A percentile compares a stretch with the other conserved stretches of the same genome.
Evolutionary conservation across 37 sponge, comb jelly and placozoan genomes (phyloP).

Genomic region (Petrosia ficiformis): DNA sequence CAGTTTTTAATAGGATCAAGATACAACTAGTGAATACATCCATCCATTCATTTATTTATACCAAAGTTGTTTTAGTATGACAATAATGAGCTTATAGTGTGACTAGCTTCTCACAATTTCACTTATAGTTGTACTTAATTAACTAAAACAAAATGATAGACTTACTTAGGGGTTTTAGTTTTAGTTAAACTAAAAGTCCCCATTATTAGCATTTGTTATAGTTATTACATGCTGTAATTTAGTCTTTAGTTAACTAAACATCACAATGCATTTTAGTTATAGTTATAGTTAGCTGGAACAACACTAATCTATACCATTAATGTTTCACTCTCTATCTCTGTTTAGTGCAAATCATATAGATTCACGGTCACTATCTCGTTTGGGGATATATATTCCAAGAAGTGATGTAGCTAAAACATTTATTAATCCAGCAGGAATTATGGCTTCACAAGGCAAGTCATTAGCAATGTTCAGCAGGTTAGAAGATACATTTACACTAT

Average conservation of each 20-base stretch:
- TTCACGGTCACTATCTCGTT: constrained; percentile 6
- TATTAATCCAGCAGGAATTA: constrained; percentile 21
- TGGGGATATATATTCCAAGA: constrained; percentile 42
- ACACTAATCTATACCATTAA: neutral
- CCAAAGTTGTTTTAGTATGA: neutral
- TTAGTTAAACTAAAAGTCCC: no score
- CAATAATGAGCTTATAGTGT: no score
- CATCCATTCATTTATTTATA: neutral
- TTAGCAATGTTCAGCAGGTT: neutral
- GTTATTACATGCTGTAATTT: no score
- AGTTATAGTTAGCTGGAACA: no score
- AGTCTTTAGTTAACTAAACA: no score
- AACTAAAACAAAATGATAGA: no score
- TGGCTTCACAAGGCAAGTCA: neutral
- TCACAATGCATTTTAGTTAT: no score
- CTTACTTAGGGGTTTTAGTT: no score
- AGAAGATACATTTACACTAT: neutral
- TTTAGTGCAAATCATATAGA: constrained; percentile 49
- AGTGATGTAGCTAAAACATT: constrained; percentile 3
- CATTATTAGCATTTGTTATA: no score
- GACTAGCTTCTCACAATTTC: no score
- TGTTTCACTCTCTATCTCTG: neutral
- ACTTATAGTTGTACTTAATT: no score
- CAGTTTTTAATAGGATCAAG: constrained; percentile 48
- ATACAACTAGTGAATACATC: constrained; percentile 52